A percentile compares a stretch with the other conserved stretches of the same genome.
These are phyloP conservation scores for Malachius bipustulatus DNA, from an alignment of 2,888 invertebrate genomes.

Conservation along the genomic window DNA sequence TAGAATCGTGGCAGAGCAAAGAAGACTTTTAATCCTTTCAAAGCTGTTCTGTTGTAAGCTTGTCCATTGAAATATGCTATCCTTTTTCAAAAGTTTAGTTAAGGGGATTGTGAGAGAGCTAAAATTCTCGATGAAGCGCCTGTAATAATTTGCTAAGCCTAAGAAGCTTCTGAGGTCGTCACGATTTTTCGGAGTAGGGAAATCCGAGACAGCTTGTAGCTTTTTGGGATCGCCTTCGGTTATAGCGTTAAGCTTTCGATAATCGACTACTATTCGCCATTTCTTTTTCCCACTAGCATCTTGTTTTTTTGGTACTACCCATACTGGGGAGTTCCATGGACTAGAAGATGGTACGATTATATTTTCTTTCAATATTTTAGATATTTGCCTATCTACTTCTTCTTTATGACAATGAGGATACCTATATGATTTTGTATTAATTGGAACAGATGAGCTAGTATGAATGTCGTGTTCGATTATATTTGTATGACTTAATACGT, in stretches of 20 bases:
- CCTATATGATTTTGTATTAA: conserved; percentile 22
- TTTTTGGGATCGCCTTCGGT: conserved; percentile 25
- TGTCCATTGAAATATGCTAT: conserved; percentile 20
- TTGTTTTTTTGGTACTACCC: conserved; percentile 26
- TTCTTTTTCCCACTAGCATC: conserved; percentile 23
- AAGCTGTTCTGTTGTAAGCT: conserved; percentile 13
- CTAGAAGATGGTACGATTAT: conserved; percentile 22
- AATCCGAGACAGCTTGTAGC: conserved; percentile 17
- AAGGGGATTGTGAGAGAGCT: conserved; percentile 22
- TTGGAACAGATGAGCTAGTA: conserved; percentile 18
- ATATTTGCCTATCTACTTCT: conserved; percentile 24
- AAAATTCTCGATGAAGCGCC: conserved; percentile 26
- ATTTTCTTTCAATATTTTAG: conserved; percentile 20
- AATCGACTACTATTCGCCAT: too few relatives aligned
- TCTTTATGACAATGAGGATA: conserved; percentile 24
- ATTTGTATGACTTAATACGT: conserved; percentile 20
- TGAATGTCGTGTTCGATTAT: conserved; percentile 20
- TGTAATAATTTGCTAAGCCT: conserved; percentile 26
- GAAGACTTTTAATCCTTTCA: conserved; percentile 13
- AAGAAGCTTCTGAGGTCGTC: conserved; percentile 23
- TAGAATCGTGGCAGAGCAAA: conserved; percentile 14
- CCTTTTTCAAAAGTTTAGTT: conserved; percentile 19
- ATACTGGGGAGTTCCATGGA: conserved; percentile 21
- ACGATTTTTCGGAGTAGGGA: conserved; percentile 16
- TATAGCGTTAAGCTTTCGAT: conserved; percentile 30